Evolutionary conservation across 2,797 vertebrate species (phyloP), one percentile per base, ranked within the genome.

Genomic region (Scyliorhinus canicula): DNA sequence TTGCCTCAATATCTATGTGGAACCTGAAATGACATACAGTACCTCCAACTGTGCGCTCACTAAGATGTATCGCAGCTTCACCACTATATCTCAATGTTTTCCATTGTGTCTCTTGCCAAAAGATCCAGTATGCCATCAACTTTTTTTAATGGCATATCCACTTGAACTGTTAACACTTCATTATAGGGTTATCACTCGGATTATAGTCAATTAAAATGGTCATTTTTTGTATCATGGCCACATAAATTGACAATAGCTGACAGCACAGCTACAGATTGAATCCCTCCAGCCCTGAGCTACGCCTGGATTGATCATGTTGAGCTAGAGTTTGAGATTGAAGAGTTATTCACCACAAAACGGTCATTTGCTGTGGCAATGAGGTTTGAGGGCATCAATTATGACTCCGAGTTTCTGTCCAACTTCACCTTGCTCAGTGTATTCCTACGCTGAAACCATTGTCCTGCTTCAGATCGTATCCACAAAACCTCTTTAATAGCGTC

Each of bases 101-200:
- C 44, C 47, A 1, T 44, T 24, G 12, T 35, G 86, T 21, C 55
- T 60, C 35, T 90, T 90, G 31, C 86, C 52, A 90, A 60, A 74
- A n/a, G 52, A 19, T 14, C 19, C 31, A 90, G 55, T 57, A 60
- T 90, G 0, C 55, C 31, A 90, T 35, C 19, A n/a, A 35, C 35
- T 8, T 90, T 90, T n/a, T n/a, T n/a, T 57, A 57, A 57, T 4
- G 35, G 35, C 55, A 0, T 35, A n/a, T 60, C 35, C 14, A 90
- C 35, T 60, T 60, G 86, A 90, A 90, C 60, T 31, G 19, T 90
- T 90, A 57, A 90, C 86, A 90, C 86, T 90, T 90, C 86, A n/a
- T 60, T 40, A 90, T 35, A 90, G 35, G 52, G 7, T 60, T 8
- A 57, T 90, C 86, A 90, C 0, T 60, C 35, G 16, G 82, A 60